Evolutionary conservation across 2,113 vertebrate species (phyloP).

Genomic region (Chitala chitala): DNA sequence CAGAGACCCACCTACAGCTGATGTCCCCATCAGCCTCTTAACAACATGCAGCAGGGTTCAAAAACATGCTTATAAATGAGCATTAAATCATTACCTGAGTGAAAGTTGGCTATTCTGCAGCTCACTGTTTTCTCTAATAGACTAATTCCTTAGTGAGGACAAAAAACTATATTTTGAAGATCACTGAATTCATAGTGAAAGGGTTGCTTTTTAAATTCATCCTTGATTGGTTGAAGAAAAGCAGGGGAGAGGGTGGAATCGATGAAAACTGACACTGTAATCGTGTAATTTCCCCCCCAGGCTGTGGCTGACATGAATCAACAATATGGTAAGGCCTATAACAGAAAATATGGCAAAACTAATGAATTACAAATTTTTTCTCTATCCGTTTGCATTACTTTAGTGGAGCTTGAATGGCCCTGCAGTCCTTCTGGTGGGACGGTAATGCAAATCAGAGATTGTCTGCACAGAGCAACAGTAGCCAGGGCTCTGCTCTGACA

Average conservation of each 20-base stretch:
- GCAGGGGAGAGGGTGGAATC: not conserved
- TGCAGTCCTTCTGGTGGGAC: constrained; percentile 7
- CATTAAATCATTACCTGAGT: too few species aligned
- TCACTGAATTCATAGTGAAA: not conserved
- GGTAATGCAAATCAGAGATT: not conserved
- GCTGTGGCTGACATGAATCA: constrained; percentile 12
- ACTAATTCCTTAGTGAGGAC: not conserved
- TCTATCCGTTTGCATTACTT: constrained; percentile 4
- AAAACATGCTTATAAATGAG: too few species aligned
- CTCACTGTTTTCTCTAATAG: not conserved
- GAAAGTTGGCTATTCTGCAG: too few species aligned
- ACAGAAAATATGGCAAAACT: not conserved
- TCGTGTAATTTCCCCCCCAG: constrained; percentile 13
- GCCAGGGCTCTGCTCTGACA: not conserved
- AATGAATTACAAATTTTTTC: constrained; percentile 23
- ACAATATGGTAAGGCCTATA: constrained; percentile 19
- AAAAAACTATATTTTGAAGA: not conserved
- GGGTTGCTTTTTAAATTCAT: not conserved
- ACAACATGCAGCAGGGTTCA: too few species aligned
- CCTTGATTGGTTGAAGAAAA: constrained; percentile 4
- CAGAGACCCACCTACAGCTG: too few species aligned
- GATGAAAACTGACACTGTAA: constrained; percentile 15
- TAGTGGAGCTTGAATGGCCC: not conserved
- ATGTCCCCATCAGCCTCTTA: too few species aligned
- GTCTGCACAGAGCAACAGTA: not conserved